A percentile compares a stretch with the other conserved stretches of the same genome.
Conservation (phyloP, 2,797 vertebrate species). For the Channa striata region DNA sequence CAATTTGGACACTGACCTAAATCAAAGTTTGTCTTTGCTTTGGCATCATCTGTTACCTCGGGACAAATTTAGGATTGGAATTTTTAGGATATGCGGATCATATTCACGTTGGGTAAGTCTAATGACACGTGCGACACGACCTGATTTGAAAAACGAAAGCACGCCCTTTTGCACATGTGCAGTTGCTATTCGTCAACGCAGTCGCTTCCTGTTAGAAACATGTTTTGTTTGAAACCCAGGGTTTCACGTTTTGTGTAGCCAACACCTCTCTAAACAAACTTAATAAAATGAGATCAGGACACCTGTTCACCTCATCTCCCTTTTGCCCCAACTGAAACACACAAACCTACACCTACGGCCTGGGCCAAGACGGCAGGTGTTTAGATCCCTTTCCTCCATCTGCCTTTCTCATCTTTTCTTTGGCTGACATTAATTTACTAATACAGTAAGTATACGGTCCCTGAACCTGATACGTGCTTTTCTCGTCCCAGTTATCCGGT, state of each 20-base stretch:
- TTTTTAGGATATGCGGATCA: neutral
- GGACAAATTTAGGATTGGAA: conserved; percentile 4
- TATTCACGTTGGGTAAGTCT: conserved; percentile 8
- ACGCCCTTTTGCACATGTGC: neutral
- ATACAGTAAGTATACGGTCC: conserved; percentile 41
- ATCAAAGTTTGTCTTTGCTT: conserved; percentile 12
- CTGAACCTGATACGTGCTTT: conserved; percentile 53
- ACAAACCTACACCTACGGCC: conserved; percentile 35
- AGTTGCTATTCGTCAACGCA: neutral
- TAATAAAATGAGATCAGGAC: conserved; percentile 56
- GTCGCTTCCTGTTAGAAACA: neutral
- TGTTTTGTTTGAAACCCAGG: neutral
- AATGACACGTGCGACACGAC: neutral
- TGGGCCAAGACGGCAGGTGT: conserved; percentile 63
- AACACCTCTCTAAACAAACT: conserved; percentile 31
- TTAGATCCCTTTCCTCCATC: conserved; percentile 46
- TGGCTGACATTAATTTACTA: conserved; percentile 46
- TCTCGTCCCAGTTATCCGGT: conserved; percentile 36
- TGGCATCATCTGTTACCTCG: conserved; percentile 15
- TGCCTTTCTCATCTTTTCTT: conserved; percentile 37
- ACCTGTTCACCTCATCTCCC: conserved; percentile 61
- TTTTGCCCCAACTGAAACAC: conserved; percentile 53
- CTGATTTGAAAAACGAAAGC: neutral
- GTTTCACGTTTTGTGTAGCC: conserved; percentile 22
- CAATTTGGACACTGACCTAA: conserved; percentile 14